Base-by-base conservation (phyloP, 1,140 invertebrate genomes). In the Drosophila kepulauana region DNA sequence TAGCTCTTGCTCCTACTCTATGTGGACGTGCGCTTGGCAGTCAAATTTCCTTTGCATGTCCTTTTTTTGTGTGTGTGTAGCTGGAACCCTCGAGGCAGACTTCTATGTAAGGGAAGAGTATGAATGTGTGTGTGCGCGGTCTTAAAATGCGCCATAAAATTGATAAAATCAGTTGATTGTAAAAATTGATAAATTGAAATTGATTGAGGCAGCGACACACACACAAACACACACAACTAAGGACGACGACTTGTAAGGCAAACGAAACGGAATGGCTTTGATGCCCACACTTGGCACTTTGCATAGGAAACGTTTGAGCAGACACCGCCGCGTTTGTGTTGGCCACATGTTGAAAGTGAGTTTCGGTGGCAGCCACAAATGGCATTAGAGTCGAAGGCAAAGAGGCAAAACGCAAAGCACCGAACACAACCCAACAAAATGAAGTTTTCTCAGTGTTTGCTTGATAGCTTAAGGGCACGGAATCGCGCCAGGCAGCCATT, bases 181-280 rank as follows among this genome's bases (percentile, higher is more conserved):
- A 89, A 85, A 89, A 89, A 89, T 89, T 89, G 85, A 89, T 89
- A 89, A 89, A 89, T 89, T 89, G 85, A 89, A 89, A 89, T 89
- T 89, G 85, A 89, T 90, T 89, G 86, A 89, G 86, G 84, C 80
- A 82, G 74, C 49, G 64, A 48, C 20, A 65, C 16, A 68, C 57
- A 61, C 46, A 49, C 33, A 72, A 7, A 64, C 16, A 65, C 16
- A 48, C 6, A 71, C 49, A 64, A 16, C 38, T 28, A 62, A 1
- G 52, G 35, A 74, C 33, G 30, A 62, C 49, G 51, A 48, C 67
- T 41, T 20, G 62, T 3, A 59, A 48, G 64, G 54, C 30, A 69
- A 79, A 73, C 43, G 52, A 52, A 78, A 86, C 57, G 48, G 61
- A 82, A 82, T 54, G 75, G 16, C 78, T 85, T 85, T 84, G 65